A percentile compares a stretch with the other conserved stretches of the same genome.
Conservation (phyloP, 2,113 vertebrate genomes). For the Brachionichthys hirsutus region DNA sequence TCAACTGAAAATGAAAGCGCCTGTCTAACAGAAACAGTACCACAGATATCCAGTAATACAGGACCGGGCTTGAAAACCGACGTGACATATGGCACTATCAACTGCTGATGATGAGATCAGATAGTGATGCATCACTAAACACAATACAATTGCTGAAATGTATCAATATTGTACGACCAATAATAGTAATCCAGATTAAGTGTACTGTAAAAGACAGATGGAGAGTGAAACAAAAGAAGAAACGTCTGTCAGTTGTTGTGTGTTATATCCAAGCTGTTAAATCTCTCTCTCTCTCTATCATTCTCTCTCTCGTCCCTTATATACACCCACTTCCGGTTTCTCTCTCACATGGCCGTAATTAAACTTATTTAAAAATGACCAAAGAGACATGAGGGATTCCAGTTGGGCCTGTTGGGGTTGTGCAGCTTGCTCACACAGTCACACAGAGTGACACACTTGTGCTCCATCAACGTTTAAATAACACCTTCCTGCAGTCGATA, state of each 20-base stretch:
- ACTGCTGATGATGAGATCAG: too few relatives aligned
- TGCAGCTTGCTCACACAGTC: constrained; percentile 33
- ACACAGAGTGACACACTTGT: constrained; percentile 29
- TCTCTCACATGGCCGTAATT: constrained; percentile 62
- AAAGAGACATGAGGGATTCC: constrained; percentile 57
- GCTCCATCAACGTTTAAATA: constrained; percentile 8
- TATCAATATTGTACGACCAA: too few relatives aligned
- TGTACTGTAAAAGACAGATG: background rate
- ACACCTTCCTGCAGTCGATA: constrained; percentile 1
- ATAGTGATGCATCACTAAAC: too few relatives aligned
- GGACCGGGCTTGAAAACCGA: too few relatives aligned
- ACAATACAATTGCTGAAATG: too few relatives aligned
- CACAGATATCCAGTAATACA: too few relatives aligned
- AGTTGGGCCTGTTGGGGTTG: constrained; percentile 41
- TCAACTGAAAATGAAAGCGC: too few relatives aligned
- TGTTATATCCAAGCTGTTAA: constrained; percentile 34
- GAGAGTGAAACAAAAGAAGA: constrained; percentile 11
- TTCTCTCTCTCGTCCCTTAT: constrained; percentile 15
- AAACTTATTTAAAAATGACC: constrained; percentile 59
- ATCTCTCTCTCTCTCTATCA: constrained; percentile 18
- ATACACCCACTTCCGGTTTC: constrained; percentile 23
- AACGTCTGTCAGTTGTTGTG: constrained; percentile 30
- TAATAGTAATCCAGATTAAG: too few relatives aligned
- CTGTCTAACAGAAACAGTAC: too few relatives aligned
- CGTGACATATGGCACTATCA: too few relatives aligned